Conservation (phyloP, 1,140 invertebrate species). For the Epicauta chinensis region DNA sequence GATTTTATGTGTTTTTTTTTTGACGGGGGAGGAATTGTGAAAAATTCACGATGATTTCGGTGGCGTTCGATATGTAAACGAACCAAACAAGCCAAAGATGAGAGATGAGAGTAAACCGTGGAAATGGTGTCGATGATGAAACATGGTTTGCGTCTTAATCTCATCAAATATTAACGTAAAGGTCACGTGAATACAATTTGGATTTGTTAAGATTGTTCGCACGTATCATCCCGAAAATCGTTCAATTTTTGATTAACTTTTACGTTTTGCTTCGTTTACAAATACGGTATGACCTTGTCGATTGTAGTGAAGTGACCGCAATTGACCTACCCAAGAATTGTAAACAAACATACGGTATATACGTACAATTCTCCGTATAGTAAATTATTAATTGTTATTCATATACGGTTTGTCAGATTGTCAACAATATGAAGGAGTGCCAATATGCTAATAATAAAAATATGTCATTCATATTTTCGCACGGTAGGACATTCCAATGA, state of each 20-base stretch:
- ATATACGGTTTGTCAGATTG: too few relatives aligned
- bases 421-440: slow-evolving; percentile 29
- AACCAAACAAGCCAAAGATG: slow-evolving; percentile 2
- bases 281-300: too few relatives aligned
- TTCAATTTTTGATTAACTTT: too few relatives aligned
- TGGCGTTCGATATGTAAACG: too few relatives aligned
- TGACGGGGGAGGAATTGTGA: too few relatives aligned
- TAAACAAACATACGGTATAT: slow-evolving; percentile 21
- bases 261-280: too few relatives aligned
- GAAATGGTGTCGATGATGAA: slow-evolving; percentile 29
- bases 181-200: slow-evolving; percentile 13
- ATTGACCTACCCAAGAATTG: slow-evolving; percentile 19
- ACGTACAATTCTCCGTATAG: too few relatives aligned
- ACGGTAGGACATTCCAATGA: slow-evolving; percentile 22
- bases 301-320: slow-evolving; percentile 10
- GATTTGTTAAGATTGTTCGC: slow-evolving; percentile 9
- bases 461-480: slow-evolving; percentile 39
- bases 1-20: too few relatives aligned
- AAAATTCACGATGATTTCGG: too few relatives aligned
- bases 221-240: too few relatives aligned
- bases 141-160: slow-evolving; percentile 40
- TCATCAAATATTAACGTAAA: slow-evolving; percentile 38
- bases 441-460: slow-evolving; percentile 34
- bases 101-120: slow-evolving; percentile 16
- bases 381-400: too few relatives aligned